Evolutionary conservation across 2,888 invertebrate genomes (phyloP).

Genomic region (Hydrotaea cyrtoneurina): DNA sequence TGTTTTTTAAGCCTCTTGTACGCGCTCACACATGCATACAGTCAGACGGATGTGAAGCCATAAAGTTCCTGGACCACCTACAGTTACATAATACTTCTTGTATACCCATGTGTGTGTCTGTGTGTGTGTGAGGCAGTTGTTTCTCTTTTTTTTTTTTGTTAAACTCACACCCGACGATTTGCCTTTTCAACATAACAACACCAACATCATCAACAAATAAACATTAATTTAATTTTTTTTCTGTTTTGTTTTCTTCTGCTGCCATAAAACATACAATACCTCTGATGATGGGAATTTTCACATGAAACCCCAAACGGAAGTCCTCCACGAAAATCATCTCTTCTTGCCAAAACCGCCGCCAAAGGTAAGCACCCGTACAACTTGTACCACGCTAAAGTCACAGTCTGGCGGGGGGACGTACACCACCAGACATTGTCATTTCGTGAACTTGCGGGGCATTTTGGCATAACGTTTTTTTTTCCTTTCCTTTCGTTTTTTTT

Average conservation of each 20-base stretch:
- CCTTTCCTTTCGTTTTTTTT: constrained; percentile 47
- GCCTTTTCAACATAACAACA: constrained; percentile 65
- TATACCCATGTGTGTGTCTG: neutral
- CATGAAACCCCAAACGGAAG: constrained; percentile 41
- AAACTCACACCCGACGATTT: constrained; percentile 57
- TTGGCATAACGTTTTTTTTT: constrained; percentile 21
- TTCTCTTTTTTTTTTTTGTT: constrained; percentile 8
- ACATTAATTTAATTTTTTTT: constrained; percentile 61
- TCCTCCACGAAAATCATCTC: constrained; percentile 55
- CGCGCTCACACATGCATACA: neutral
- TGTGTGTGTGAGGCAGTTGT: constrained; percentile 11
- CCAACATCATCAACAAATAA: constrained; percentile 65
- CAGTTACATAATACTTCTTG: constrained; percentile 52
- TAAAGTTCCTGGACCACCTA: constrained; percentile 64
- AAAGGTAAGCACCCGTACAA: constrained; percentile 52
- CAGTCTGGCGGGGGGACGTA: constrained; percentile 18
- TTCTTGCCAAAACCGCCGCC: constrained; percentile 40
- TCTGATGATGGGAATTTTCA: constrained; percentile 35
- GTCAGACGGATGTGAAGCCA: constrained; percentile 34
- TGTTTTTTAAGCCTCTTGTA: constrained; percentile 17
- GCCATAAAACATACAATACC: constrained; percentile 13
- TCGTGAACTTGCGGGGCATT: constrained; percentile 43
- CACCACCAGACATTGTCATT: constrained; percentile 24
- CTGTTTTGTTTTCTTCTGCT: constrained; percentile 10
- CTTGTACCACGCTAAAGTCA: constrained; percentile 3